These are phyloP conservation scores for Synergus japonicus DNA, from an alignment of 2,888 invertebrate species.

Conservation along the genomic window DNA sequence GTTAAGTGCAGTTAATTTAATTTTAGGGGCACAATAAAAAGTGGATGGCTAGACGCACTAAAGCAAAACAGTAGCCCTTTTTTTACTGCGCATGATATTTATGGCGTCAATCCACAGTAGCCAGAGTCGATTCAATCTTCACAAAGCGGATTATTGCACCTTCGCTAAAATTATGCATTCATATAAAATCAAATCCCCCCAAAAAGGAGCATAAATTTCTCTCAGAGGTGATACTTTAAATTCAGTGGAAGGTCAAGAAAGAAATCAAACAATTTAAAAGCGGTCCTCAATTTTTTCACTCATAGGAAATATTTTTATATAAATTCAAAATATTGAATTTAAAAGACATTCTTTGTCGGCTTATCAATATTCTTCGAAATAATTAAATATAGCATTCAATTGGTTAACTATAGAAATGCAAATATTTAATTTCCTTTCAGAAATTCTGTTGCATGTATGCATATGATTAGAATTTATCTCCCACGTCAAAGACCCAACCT, in stretches of 20 bases:
- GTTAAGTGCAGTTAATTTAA: slow-evolving; percentile 20
- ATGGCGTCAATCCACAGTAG: slow-evolving; percentile 32
- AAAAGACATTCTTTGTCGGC: neutral
- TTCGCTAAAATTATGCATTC: slow-evolving; percentile 26
- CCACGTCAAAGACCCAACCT: neutral
- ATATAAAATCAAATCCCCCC: neutral
- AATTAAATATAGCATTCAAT: neutral
- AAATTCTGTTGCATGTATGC: neutral
- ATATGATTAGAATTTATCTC: neutral
- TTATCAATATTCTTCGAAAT: neutral
- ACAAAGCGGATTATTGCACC: slow-evolving; percentile 33
- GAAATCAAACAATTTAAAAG: neutral
- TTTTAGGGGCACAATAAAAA: slow-evolving; percentile 8
- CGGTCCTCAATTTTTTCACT: neutral
- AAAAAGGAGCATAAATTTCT: neutral
- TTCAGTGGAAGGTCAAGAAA: slow-evolving; percentile 14
- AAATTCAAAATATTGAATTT: neutral
- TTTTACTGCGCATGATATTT: slow-evolving; percentile 9
- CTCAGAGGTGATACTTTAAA: slow-evolving; percentile 30
- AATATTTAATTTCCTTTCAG: neutral
- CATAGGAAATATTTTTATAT: too few relatives aligned
- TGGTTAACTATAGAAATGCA: neutral
- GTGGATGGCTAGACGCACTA: neutral
- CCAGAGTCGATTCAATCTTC: slow-evolving; percentile 23
- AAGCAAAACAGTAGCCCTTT: slow-evolving; percentile 33